These are phyloP conservation scores for Drosophila nr. medialis DNA, from an alignment of 2,888 invertebrate species.

Conservation along the genomic window DNA sequence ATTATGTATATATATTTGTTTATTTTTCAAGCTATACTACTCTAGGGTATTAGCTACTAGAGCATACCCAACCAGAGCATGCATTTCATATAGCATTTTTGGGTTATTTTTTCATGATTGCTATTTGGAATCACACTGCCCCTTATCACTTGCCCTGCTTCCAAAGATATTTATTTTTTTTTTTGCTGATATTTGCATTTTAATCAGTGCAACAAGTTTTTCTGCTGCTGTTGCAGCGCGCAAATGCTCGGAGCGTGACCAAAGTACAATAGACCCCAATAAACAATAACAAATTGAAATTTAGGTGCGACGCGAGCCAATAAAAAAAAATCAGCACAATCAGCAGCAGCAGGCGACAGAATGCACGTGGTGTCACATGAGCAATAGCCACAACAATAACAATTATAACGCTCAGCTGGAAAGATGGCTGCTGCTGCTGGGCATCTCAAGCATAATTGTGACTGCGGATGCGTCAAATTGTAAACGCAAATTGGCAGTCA, in stretches of 20 bases:
- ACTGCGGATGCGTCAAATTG: constrained; percentile 73
- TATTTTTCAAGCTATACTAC: neutral
- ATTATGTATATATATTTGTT: neutral
- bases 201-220: constrained; percentile 6
- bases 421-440: constrained; percentile 7
- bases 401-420: constrained; percentile 12
- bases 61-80: neutral
- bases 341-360: constrained; percentile 16
- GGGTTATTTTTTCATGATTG: constrained; percentile 3
- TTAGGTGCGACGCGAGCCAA: constrained; percentile 33
- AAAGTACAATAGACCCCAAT: constrained; percentile 44
- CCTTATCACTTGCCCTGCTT: constrained; percentile 23
- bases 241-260: constrained; percentile 38
- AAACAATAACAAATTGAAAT: constrained; percentile 30
- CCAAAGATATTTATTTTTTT: neutral
- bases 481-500: constrained; percentile 71
- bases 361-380: constrained; percentile 60
- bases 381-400: constrained; percentile 33
- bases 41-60: neutral
- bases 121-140: constrained; percentile 4
- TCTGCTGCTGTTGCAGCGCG: constrained; percentile 3
- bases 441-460: constrained; percentile 55
- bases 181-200: neutral
- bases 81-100: neutral
- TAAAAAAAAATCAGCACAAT: constrained; percentile 3